phyloP scores from a whole-genome alignment of 2,797 vertebrate species.

The Parotocinclus haroldoi region DNA sequence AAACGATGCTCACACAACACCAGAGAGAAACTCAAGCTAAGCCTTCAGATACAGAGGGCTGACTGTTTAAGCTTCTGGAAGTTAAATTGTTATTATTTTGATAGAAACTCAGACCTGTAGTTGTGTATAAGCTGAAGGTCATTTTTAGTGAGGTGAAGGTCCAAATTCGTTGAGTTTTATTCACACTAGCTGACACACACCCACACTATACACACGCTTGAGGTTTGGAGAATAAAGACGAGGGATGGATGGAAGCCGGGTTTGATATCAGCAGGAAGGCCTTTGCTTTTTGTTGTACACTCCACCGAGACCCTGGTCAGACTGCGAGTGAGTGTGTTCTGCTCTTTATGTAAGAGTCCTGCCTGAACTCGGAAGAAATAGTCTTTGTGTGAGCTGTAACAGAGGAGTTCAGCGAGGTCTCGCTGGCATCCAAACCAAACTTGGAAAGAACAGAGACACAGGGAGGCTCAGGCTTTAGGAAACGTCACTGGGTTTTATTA shows the following conservation, averaged over 20 bases:
- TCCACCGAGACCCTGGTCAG: not conserved
- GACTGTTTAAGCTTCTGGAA: too few species aligned
- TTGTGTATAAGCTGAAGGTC: not conserved
- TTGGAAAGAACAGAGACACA: not conserved
- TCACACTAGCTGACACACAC: constrained; percentile 12
- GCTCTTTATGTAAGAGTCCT: not conserved
- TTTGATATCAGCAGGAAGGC: constrained; percentile 11
- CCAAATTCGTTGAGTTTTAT: not conserved
- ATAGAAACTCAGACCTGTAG: too few species aligned
- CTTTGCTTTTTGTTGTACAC: not conserved
- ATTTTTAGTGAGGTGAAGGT: not conserved
- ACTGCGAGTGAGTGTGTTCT: not conserved
- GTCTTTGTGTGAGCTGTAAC: not conserved
- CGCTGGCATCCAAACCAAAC: not conserved
- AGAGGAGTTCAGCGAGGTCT: not conserved
- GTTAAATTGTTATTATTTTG: too few species aligned
- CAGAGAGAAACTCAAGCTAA: too few species aligned
- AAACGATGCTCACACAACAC: too few species aligned
- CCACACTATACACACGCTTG: not conserved
- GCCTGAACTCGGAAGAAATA: not conserved
- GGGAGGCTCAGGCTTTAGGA: too few species aligned
- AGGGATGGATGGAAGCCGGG: not conserved
- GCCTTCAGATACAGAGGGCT: too few species aligned
- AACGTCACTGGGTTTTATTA: too few species aligned
- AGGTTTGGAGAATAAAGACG: not conserved